Base-by-base conservation (phyloP, 1,140 invertebrate genomes). In the Trachymyrmex cornetzi region DNA sequence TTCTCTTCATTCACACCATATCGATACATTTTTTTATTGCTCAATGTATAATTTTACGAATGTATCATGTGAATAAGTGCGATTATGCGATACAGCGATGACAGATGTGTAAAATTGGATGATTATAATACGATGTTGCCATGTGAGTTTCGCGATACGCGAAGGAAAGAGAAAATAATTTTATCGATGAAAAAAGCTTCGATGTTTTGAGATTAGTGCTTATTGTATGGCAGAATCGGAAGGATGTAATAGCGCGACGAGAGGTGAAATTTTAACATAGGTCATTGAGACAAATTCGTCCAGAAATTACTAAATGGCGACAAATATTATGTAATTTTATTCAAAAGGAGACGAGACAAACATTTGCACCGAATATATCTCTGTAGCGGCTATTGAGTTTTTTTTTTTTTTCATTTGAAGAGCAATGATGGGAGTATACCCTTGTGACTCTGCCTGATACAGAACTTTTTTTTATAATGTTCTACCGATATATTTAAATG, bases 1-100 rank as follows among this genome's bases (percentile, higher is more conserved):
- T 81, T 86, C 27, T 77, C 55, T 84, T 72, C 67, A 61, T 84
- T 89, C 38, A 24, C 19, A 24, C 19, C 22, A 44, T 44, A 44
- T 88, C 48, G 61, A 75, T 77, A 88, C 44, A 48, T 85, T 88
- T 69, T 77, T 87, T 90, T 77, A 86, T 44, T 48, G 48, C 34
- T 53, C 77, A 84, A 87, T 81, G 63, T 77, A 61, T 67, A 57
- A 74, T 81, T 89, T 90, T 89, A 75, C 74, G 63, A 89, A 77
- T 85, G 34, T 85, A 71, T 90, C 82, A 71, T 48, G 64, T 79
- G 55, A 79, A 66, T 79, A 61, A 66, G 11, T 38, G 48, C n/a
- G 66, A n/a, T 88, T 72, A 88, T 34, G 55, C 48, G 77, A 61
- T 82, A 81, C 85, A n/a, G 59, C 81, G 11, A 72, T 61, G 38